A percentile compares a stretch with the other conserved stretches of the same genome.
Evolutionary conservation across 2,797 vertebrate species (phyloP).

Genomic region (Phaenicophaeus curvirostris): DNA sequence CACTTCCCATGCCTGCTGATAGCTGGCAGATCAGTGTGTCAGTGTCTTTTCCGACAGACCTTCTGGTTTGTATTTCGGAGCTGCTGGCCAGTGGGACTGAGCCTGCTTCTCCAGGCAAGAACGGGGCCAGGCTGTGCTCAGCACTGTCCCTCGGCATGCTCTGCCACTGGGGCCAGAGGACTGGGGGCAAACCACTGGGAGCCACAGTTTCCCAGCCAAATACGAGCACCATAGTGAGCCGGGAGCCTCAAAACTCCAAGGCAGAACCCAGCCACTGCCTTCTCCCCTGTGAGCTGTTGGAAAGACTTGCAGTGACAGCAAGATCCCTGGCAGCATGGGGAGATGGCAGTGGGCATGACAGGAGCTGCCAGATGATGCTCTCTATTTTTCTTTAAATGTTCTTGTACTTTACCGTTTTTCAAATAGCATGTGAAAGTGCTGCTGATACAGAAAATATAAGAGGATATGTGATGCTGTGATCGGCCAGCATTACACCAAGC

Average conservation of each 20-base stretch:
- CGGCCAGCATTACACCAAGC: not conserved
- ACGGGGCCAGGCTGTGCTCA: not conserved
- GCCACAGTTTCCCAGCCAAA: not conserved
- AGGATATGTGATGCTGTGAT: not conserved
- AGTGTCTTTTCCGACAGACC: not conserved
- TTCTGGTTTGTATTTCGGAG: not conserved
- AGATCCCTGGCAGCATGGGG: not conserved
- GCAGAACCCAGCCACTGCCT: not conserved
- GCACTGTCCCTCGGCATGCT: too few relatives aligned
- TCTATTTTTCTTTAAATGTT: not conserved
- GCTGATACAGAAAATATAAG: not conserved
- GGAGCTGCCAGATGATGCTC: not conserved
- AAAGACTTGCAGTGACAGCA: not conserved
- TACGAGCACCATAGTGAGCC: not conserved
- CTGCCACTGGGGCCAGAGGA: too few relatives aligned
- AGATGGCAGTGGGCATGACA: too few relatives aligned
- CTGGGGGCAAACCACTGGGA: not conserved
- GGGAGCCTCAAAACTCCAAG: not conserved
- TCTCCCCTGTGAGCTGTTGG: not conserved
- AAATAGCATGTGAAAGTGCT: not conserved
- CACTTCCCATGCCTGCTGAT: not conserved
- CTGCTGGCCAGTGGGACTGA: not conserved
- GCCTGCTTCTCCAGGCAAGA: too few relatives aligned
- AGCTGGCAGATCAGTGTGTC: not conserved
- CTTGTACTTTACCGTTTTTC: not conserved